Evolutionary conservation across 2,797 vertebrate species (phyloP), one percentile per base, ranked within the genome.

Genomic region (Sylvia borin): DNA sequence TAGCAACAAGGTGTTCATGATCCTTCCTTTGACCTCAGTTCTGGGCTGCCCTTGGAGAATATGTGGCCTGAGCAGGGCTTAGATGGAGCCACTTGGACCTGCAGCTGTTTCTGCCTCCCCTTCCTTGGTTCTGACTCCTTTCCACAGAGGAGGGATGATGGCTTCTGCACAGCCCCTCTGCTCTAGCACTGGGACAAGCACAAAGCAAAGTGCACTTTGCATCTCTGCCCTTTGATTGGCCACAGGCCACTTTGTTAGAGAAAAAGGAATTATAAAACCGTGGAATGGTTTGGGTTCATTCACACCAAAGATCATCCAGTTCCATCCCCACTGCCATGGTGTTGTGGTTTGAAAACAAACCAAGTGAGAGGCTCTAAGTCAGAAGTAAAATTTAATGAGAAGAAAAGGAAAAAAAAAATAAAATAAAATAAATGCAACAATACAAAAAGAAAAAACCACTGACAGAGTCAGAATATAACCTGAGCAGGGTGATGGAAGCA

Each of bases 51-150:
- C 24, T 85, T 48, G 57, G 24, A 68, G 34, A 7, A 12, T n/a
- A 1, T 1, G 1, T 19, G 57, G 11, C 19, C 88, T 43, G 51
- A 32, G 42, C 7, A 1, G 66, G 27, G 5, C 26, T n/a, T 18
- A 6, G 22, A 11, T 64, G 32, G 51, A 82, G 34, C 15, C 34
- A 40, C 24, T 19, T 26, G 17, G 38, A 58, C 5, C 42, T 47
- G 40, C 21, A 70, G 58, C 26, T 42, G 19, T 27, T 85, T 79
- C 31, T 87, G 32, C 26, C 21, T 43, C 40, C 6, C 27, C 14
- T 89, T 42, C 50, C 25, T 58, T 36, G 77, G 40, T 4, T 76
- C 58, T 13, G 22, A 1, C 34, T 40, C 32, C 58, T 76, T 95
- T 34, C 68, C 72, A 73, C n/a, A 29, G 12, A 21, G 43, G 29